These are phyloP conservation scores for Hepsetus odoe DNA, from an alignment of 2,113 vertebrate genomes.

Conservation along the genomic window DNA sequence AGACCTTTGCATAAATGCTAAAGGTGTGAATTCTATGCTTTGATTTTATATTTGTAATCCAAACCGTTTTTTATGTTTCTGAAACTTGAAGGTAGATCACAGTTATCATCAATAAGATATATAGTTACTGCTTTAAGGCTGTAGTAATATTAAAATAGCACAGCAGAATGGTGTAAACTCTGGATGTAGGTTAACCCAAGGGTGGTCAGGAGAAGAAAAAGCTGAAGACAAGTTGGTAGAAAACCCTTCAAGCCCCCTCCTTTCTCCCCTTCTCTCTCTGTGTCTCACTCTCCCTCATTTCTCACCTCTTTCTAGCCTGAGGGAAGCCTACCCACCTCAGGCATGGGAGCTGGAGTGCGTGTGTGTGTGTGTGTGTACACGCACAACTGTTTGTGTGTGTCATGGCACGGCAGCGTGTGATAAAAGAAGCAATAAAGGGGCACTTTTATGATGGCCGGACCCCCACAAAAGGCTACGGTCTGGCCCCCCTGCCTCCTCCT, in stretches of 20 bases:
- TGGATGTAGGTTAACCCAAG: slow-evolving; percentile 1
- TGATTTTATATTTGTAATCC: too few relatives aligned
- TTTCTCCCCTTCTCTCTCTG: slow-evolving; percentile 40
- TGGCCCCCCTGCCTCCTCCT: slow-evolving; percentile 59
- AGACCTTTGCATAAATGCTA: too few relatives aligned
- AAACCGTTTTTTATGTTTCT: too few relatives aligned
- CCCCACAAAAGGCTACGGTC: slow-evolving; percentile 74
- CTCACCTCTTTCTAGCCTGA: background rate
- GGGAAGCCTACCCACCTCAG: slow-evolving; percentile 34
- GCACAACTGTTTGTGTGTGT: slow-evolving; percentile 54
- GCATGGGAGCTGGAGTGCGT: slow-evolving; percentile 18
- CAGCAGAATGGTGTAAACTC: background rate
- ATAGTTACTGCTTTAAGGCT: too few relatives aligned
- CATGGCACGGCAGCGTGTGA: slow-evolving; percentile 67
- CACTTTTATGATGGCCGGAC: slow-evolving; percentile 70
- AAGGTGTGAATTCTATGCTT: too few relatives aligned
- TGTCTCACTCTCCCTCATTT: slow-evolving; percentile 16
- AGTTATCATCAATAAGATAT: too few relatives aligned
- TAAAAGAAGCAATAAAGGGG: slow-evolving; percentile 74
- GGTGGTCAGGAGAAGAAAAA: background rate
- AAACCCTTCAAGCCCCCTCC: background rate
- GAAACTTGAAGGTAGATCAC: too few relatives aligned
- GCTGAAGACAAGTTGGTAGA: background rate
- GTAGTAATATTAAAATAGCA: background rate
- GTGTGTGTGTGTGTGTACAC: slow-evolving; percentile 16